Evolutionary conservation across 2,888 invertebrate genomes (phyloP), one percentile per base, ranked within the genome.

Genomic region (Acleris laterana): DNA sequence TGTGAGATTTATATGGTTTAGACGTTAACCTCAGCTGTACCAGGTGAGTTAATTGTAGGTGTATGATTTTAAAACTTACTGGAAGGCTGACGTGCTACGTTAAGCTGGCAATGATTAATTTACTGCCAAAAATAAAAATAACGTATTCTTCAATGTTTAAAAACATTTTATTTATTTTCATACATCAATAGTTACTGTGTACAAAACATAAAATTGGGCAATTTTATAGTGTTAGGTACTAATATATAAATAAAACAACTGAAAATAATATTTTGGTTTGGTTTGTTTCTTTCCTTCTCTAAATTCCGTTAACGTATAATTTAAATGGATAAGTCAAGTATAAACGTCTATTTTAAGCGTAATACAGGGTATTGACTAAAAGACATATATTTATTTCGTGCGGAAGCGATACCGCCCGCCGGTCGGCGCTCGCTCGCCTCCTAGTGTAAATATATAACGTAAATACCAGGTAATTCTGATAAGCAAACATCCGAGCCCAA

Each of bases 401-500:
- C 16, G 46, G 32, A 62, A 49, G 25, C 17, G 16, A 44, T 25
- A 44, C 17, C 13, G 42, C 28, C 17, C 46, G 32, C 19, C 46
- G 32, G 32, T 32, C 32, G 52, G n/a, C 20, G 22, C 3, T 46
- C 25, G 25, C 22, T 25, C n/a, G 11, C n/a, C 44, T 44, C 46
- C 5, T 17, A 55, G 55, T 25, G 25, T 25, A 46, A 57, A 61
- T 48, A 52, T 38, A 50, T 51, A 17, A 51, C 56, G 25, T 42
- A 66, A 57, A 52, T 57, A 52, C 46, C 55, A 13, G 17, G 44
- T 57, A n/a, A 57, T 62, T 57, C 56, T 66, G 66, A 46, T 62
- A 66, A 66, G 61, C 66, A 66, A 66, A 66, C 57, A 66, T n/a
- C 51, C 38, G 46, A 57, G 51, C 32, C 61, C 46, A 25, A 57